Conservation (phyloP, 1,140 invertebrate species). For the Marisa cornuarietis region DNA sequence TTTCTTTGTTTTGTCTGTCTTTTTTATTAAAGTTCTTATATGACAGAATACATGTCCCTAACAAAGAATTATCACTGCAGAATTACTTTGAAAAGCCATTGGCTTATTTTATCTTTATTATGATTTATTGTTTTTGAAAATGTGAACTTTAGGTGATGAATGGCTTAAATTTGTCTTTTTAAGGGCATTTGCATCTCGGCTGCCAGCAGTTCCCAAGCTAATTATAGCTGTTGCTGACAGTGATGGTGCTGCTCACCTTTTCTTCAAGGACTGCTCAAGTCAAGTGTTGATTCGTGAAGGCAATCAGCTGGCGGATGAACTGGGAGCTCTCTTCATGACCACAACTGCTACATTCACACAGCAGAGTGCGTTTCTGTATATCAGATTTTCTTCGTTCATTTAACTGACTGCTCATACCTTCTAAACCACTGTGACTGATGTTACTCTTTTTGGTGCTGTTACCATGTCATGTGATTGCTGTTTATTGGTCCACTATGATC, state of each 20-base stretch:
- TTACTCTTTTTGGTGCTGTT: slow-evolving; percentile 6
- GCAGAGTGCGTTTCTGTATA: slow-evolving; percentile 74
- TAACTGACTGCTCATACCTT: too few species aligned
- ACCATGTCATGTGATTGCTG: background rate
- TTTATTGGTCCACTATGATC: too few species aligned
- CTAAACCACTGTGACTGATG: background rate
- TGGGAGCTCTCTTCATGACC: slow-evolving; percentile 93
- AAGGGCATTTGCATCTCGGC: slow-evolving; percentile 93
- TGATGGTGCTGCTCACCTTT: slow-evolving; percentile 75
- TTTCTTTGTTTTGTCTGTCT: too few species aligned
- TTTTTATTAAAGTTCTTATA: too few species aligned
- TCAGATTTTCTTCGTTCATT: too few species aligned
- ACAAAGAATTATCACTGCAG: too few species aligned
- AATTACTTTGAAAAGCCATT: too few species aligned
- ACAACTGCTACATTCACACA: slow-evolving; percentile 82
- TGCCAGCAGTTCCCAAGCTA: slow-evolving; percentile 86
- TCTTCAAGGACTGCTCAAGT: slow-evolving; percentile 88
- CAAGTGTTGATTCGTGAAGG: slow-evolving; percentile 92
- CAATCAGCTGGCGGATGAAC: slow-evolving; percentile 88
- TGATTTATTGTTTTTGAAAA: too few species aligned
- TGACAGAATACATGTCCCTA: too few species aligned
- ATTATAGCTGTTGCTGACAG: slow-evolving; percentile 92
- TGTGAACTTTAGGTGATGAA: background rate
- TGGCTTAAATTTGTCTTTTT: slow-evolving; percentile 47
- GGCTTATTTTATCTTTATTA: too few species aligned